A percentile compares a stretch with the other conserved stretches of the same genome.
Conservation (phyloP, 2,797 vertebrate species). For the Gallirallus australis region DNA sequence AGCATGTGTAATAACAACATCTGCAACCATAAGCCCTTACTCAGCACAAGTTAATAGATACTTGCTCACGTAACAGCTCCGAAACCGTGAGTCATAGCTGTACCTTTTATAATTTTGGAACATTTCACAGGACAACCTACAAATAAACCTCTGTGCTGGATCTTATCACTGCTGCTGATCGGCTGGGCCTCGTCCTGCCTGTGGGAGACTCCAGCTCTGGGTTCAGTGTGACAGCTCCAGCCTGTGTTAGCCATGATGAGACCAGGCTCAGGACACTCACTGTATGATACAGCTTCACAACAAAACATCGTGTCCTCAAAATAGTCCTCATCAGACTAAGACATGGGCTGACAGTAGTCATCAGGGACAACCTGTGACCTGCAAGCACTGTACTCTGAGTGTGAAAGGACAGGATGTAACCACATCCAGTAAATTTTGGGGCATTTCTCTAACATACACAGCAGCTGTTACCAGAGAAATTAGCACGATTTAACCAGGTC, state of each 20-base stretch:
- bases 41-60: conserved; percentile 56
- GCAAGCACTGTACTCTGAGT: not conserved
- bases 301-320: not conserved
- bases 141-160: not conserved
- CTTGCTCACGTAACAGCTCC: conserved; percentile 33
- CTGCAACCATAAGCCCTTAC: conserved; percentile 33
- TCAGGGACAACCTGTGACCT: not conserved
- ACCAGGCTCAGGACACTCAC: not conserved
- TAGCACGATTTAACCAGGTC: not conserved
- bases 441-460: not conserved
- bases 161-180: not conserved
- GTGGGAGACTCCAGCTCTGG: not conserved
- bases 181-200: not conserved
- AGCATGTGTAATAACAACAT: conserved; percentile 4
- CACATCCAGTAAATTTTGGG: not conserved
- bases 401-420: not conserved
- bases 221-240: not conserved
- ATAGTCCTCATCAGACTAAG: not conserved
- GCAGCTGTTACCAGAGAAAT: not conserved
- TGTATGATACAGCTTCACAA: not conserved
- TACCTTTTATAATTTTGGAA: conserved; percentile 44
- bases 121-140: not conserved
- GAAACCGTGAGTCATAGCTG: conserved; percentile 45
- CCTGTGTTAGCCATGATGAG: not conserved
- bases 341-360: not conserved